These are phyloP conservation scores for Triplophysa siluroides DNA, from an alignment of 2,113 vertebrate genomes.

Conservation along the genomic window DNA sequence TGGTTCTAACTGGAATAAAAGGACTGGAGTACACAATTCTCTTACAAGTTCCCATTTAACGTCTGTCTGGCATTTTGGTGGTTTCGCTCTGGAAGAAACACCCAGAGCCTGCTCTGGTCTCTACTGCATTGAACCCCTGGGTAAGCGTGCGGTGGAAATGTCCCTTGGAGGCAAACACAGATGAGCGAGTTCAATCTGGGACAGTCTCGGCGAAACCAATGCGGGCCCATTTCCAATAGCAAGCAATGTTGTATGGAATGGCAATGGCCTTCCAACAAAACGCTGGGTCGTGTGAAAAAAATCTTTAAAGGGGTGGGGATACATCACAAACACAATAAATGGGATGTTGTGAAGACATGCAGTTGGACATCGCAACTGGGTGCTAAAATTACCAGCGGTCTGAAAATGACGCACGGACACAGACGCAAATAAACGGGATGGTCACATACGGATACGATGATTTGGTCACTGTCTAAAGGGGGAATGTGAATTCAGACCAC, in stretches of 20 bases:
- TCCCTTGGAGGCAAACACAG: slow-evolving; percentile 49
- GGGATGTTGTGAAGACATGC: slow-evolving; percentile 70
- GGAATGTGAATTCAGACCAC: slow-evolving; percentile 60
- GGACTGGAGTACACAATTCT: slow-evolving; percentile 11
- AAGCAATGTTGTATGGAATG: slow-evolving; percentile 47
- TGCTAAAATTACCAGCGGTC: slow-evolving; percentile 60
- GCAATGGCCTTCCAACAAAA: slow-evolving; percentile 46
- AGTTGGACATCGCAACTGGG: slow-evolving; percentile 56
- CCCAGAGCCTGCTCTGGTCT: slow-evolving; percentile 36
- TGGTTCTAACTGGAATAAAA: background rate
- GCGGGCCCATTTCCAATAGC: slow-evolving; percentile 35
- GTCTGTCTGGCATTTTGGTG: slow-evolving; percentile 34
- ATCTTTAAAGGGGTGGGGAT: slow-evolving; percentile 37
- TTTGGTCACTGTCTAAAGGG: slow-evolving; percentile 38
- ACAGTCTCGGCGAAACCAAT: slow-evolving; percentile 45
- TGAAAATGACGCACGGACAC: slow-evolving; percentile 48
- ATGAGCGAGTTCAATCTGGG: slow-evolving; percentile 33
- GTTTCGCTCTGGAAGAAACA: slow-evolving; percentile 33
- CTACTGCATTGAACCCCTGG: slow-evolving; percentile 34
- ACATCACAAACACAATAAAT: slow-evolving; percentile 51
- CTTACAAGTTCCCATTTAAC: slow-evolving; percentile 4
- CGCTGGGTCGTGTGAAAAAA: slow-evolving; percentile 26
- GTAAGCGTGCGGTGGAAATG: slow-evolving; percentile 58
- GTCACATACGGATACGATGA: slow-evolving; percentile 40
- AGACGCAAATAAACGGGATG: slow-evolving; percentile 44